These are phyloP conservation scores for Tursiops truncatus DNA, from an alignment of 2,113 vertebrate species.

Conservation along the genomic window DNA sequence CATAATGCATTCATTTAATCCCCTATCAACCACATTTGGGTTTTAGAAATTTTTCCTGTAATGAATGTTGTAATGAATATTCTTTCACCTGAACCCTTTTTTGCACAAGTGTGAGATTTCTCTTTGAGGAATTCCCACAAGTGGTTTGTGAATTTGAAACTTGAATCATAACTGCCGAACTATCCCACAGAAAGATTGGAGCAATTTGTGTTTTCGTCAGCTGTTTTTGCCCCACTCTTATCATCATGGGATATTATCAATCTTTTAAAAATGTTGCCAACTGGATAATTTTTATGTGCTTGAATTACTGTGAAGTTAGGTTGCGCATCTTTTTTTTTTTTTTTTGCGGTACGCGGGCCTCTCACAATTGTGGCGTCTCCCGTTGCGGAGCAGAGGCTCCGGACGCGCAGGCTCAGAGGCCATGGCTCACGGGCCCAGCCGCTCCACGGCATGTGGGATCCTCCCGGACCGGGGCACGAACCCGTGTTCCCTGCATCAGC, in stretches of 20 bases:
- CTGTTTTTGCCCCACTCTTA: neutral
- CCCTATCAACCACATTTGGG: neutral
- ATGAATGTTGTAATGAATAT: neutral
- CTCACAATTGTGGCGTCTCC: too few relatives aligned
- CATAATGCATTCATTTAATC: neutral
- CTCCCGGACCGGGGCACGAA: too few relatives aligned
- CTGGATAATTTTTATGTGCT: neutral
- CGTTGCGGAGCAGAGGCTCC: too few relatives aligned
- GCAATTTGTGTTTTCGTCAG: neutral
- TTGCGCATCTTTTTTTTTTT: neutral
- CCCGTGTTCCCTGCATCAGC: too few relatives aligned
- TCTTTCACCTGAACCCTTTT: neutral
- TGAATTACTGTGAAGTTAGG: neutral
- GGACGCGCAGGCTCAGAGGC: too few relatives aligned
- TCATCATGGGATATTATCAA: neutral
- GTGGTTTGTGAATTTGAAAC: neutral
- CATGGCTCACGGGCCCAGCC: too few relatives aligned
- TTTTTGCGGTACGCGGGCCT: too few relatives aligned
- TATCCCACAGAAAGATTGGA: neutral
- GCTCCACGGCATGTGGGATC: too few relatives aligned
- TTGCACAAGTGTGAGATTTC: neutral
- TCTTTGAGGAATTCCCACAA: neutral
- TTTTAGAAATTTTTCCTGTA: neutral
- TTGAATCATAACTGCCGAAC: neutral
- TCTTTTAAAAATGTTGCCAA: neutral